These are phyloP conservation scores for Echinarachnius parma DNA, from an alignment of 53 echinoderm and acorn worm species.

Conservation along the genomic window DNA sequence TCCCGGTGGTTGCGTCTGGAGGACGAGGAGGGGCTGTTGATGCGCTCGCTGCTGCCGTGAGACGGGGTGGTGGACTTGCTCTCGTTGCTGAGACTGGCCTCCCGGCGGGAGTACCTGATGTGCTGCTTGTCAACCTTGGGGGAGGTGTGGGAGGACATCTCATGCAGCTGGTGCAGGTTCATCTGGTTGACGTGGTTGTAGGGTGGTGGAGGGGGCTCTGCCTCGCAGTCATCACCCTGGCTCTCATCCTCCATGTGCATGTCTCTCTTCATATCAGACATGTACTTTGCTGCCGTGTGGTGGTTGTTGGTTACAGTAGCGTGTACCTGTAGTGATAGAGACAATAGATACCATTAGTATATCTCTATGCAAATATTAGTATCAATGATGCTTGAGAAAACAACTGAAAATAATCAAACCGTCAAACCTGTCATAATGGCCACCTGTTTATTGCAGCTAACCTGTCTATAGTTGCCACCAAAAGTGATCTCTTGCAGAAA, in stretches of 20 bases:
- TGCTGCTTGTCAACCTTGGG: conserved; percentile 26
- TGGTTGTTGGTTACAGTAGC: conserved; percentile 51
- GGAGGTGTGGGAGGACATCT: conserved; percentile 25
- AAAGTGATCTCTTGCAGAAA: too few species aligned
- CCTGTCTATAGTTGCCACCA: too few species aligned
- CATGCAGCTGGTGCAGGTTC: conserved; percentile 51
- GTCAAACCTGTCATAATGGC: too few species aligned
- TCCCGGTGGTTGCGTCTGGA: conserved; percentile 39
- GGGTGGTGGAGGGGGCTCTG: conserved; percentile 83
- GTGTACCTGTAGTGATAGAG: conserved; percentile 47
- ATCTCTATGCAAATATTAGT: too few species aligned
- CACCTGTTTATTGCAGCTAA: too few species aligned
- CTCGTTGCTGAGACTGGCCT: conserved; percentile 52
- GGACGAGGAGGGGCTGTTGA: conserved; percentile 60
- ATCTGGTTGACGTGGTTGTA: conserved; percentile 42
- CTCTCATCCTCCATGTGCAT: conserved; percentile 69
- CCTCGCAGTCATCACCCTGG: conserved; percentile 89
- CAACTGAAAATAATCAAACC: too few species aligned
- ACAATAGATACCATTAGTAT: too few species aligned
- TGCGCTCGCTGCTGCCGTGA: conserved; percentile 56
- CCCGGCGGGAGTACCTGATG: conserved; percentile 56
- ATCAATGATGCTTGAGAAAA: too few species aligned
- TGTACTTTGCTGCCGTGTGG: conserved; percentile 28
- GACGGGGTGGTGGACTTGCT: conserved; percentile 62
- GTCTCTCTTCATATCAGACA: conserved; percentile 17